phyloP scores from a whole-genome alignment of 2,797 vertebrate species.

The Phalanger gymnotis region DNA sequence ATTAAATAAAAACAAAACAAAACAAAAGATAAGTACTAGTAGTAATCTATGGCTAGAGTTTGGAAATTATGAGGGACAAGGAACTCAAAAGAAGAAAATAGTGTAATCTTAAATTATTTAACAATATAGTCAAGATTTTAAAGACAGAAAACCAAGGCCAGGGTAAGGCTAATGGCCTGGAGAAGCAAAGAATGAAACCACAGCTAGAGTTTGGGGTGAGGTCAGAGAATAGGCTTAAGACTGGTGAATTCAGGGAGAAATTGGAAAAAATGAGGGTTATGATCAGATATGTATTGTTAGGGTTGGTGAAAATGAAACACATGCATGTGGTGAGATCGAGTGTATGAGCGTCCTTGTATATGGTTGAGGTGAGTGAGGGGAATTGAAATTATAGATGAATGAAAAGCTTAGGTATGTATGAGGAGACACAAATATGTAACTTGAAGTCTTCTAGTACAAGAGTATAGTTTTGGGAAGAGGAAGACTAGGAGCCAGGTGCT shows the following conservation, averaged over 20 bases:
- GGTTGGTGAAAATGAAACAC: no score
- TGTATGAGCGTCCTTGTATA: not conserved
- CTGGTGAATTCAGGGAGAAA: not conserved
- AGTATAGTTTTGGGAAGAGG: not conserved
- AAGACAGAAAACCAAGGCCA: not conserved
- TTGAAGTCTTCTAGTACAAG: not conserved
- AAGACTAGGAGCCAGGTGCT: not conserved
- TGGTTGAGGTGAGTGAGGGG: not conserved
- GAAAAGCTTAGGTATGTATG: not conserved
- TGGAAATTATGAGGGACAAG: not conserved
- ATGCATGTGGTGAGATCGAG: not conserved
- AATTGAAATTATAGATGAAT: not conserved
- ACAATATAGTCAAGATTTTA: not conserved
- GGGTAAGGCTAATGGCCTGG: not conserved
- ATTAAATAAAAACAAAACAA: no score
- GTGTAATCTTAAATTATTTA: not conserved
- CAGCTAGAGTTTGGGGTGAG: not conserved
- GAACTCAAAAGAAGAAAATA: not conserved
- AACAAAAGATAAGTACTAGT: not conserved
- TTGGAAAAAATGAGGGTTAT: not conserved
- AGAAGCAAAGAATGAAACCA: not conserved
- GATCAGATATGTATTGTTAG: not conserved
- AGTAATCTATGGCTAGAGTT: not conserved
- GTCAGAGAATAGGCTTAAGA: not conserved
- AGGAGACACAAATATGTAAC: no score